Conservation (phyloP, 1,140 invertebrate species). For the Oncopodura yosiiana region DNA sequence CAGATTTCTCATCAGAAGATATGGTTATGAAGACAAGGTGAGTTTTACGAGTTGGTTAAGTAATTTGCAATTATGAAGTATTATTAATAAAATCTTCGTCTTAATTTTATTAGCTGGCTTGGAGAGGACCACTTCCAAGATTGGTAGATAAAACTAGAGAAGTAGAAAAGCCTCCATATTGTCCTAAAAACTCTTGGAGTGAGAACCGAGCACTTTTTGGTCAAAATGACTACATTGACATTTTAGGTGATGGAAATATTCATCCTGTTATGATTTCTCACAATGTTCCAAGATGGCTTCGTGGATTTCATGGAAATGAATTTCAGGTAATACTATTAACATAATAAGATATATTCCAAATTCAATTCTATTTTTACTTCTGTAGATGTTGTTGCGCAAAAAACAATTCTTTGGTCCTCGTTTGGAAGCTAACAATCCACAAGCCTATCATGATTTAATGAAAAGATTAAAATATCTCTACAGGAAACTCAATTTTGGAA, state of each 20-base stretch:
- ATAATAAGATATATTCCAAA: not conserved
- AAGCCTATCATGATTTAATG: conserved; percentile 62
- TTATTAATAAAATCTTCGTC: too few relatives aligned
- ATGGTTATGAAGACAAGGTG: too few relatives aligned
- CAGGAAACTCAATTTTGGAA: conserved; percentile 62
- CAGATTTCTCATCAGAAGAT: too few relatives aligned
- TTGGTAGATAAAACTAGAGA: conserved; percentile 40
- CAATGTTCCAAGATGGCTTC: conserved; percentile 71
- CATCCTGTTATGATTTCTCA: conserved; percentile 74
- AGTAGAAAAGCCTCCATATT: conserved; percentile 58
- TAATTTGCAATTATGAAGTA: too few relatives aligned
- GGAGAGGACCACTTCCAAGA: conserved; percentile 56
- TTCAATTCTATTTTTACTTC: not conserved
- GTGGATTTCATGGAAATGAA: conserved; percentile 79
- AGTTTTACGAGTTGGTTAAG: too few relatives aligned
- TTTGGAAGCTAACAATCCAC: conserved; percentile 54
- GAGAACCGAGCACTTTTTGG: conserved; percentile 72
- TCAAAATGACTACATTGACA: conserved; percentile 95
- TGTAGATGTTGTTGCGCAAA: conserved; percentile 56
- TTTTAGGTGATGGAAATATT: conserved; percentile 68
- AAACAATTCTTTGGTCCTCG: conserved; percentile 52
- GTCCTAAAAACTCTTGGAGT: conserved; percentile 61
- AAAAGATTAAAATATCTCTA: conserved; percentile 65
- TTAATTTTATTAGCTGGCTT: conserved; percentile 17
- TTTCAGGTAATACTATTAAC: conserved; percentile 61